A percentile compares a stretch with the other conserved stretches of the same genome.
These are phyloP conservation scores for Sebastes itinus DNA, from an alignment of 2,797 vertebrate species.

Conservation along the genomic window DNA sequence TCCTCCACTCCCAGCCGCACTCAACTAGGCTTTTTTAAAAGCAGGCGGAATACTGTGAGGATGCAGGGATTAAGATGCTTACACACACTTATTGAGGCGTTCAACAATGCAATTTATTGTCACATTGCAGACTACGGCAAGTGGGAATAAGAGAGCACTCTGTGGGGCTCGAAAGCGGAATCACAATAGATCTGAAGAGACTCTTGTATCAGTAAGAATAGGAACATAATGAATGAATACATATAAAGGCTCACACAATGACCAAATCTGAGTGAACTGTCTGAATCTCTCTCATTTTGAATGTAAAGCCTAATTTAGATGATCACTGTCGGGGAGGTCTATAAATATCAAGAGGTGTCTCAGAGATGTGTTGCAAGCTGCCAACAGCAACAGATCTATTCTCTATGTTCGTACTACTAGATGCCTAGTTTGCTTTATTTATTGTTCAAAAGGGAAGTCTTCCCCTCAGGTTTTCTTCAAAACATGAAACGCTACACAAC, in stretches of 20 bases:
- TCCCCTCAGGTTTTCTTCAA: not conserved
- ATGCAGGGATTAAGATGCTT: constrained; percentile 43
- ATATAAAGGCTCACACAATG: not conserved
- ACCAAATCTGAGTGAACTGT: not conserved
- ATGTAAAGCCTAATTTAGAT: not conserved
- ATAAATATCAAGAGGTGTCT: not conserved
- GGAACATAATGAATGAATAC: constrained; percentile 31
- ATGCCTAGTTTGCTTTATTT: not conserved
- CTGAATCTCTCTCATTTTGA: not conserved
- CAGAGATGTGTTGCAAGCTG: not conserved
- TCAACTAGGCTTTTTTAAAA: constrained; percentile 26
- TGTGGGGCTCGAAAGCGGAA: constrained; percentile 1
- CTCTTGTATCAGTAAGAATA: constrained; percentile 12
- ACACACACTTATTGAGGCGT: constrained; percentile 27
- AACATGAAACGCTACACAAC: not conserved
- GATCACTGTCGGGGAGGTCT: not conserved
- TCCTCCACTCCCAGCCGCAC: constrained; percentile 27
- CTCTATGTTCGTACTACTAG: not conserved
- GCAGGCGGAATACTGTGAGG: not conserved
- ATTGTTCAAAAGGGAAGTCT: not conserved
- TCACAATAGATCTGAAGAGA: constrained; percentile 30
- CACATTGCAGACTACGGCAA: not conserved
- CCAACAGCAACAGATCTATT: not conserved
- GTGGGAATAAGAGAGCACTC: constrained; percentile 35
- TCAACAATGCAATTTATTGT: constrained; percentile 34